Evolutionary conservation across 2,113 vertebrate species (phyloP), one percentile per base, ranked within the genome.

Genomic region (Ammodytes marinus): DNA sequence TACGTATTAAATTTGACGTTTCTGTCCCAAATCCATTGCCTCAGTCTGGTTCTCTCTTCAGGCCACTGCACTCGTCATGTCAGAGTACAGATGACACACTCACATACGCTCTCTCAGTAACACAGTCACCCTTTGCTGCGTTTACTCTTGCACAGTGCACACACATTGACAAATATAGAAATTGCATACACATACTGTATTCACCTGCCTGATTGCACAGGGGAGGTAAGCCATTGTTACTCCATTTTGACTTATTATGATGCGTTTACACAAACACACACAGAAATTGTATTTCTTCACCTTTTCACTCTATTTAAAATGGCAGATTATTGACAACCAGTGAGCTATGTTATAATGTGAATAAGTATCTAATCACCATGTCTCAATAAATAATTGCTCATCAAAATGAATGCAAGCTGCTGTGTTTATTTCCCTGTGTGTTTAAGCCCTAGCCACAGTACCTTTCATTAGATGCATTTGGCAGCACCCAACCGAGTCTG

Each of bases 11-110:
- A 76, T 57, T 43, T 71, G 2, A 40, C 54, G 42, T 55, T 27
- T 68, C 43, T 59, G 15, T 64, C 47, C 40, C 63, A 46, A 35
- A 73, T 84, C 68, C 40, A 70, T 80, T 77, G 84, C 71, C 5
- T 49, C 27, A 8, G 52, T 54, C 39, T 72, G 50, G 9, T 2
- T 7, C 60, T n/a, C 12, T 69, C 17, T 72, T 74, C 58, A 67
- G 80, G 79, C 83, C 67, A 86, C 5, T 68, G 76, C 69, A 86
- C 76, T 52, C 79, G 81, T 76, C 74, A 82, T 86, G 55, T 76
- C 37, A 42, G 46, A 71, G 63, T 43, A 63, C 43, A 72, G 59
- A 71, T 17, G 42, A 83, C 61, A 76, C 11, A 60, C 45, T 58
- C 11, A 27, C 61, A 66, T 17, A 35, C 8, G 5, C 47, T 52